Evolutionary conservation across 2,888 invertebrate genomes (phyloP), one percentile per base, ranked within the genome.

Genomic region (Epinotia nisella): DNA sequence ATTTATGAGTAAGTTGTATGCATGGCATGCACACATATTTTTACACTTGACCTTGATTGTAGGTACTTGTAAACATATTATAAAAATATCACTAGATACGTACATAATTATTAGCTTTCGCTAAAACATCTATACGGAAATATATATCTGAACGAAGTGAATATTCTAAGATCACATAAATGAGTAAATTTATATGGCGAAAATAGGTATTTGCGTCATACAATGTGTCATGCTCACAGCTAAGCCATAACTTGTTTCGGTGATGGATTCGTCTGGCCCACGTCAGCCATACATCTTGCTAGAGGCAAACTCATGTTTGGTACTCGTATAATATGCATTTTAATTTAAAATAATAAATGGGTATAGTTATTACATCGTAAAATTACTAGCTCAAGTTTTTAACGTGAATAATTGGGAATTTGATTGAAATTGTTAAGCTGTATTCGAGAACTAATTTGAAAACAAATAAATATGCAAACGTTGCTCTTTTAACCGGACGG

Each of bases 151-250:
- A 39, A 39, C 39, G 45, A 45, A 45, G 13, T 15, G 15, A 4
- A 15, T 1, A 15, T n/a, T 49, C 49, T 49, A 1, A 49, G n/a
- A 13, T n/a, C 5, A 7, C n/a, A 5, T 49, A n/a, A n/a, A 49
- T 15, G 5, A 49, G n/a, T 49, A 15, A n/a, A 49, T 49, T 39
- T 10, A 35, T 59, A 11, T 39, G 59, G 35, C 17, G 53, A 19
- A 53, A 21, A 19, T 39, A 59, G n/a, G 39, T 29, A 58, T 39
- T 10, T 59, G 59, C 39, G 59, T 59, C 59, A 59, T n/a, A 17
- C 35, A 39, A 59, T 39, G n/a, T 58, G 39, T 39, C 39, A 35
- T 29, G n/a, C 21, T 11, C 35, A 39, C 17, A 59, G 11, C 39
- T 29, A 17, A 39, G 39, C 17, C 39, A 39, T 17, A 59, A 35